Conservation (phyloP, 2,797 vertebrate species). For the Fratercula arctica region DNA sequence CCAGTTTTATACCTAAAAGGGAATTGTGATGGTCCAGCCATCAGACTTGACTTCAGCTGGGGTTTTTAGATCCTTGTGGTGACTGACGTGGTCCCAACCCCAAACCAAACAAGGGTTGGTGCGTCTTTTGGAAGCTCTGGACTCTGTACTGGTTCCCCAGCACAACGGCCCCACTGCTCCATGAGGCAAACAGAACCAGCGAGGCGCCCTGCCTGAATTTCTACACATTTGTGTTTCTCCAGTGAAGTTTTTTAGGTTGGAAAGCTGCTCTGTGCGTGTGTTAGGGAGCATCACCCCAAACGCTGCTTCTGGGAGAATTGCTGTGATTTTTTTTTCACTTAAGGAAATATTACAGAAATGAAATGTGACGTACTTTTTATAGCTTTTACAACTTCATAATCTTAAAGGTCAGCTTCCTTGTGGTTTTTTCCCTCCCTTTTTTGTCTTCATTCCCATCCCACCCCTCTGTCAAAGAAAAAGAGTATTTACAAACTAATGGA, state of each 20-base stretch:
- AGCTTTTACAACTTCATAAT: background rate
- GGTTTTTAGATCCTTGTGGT: background rate
- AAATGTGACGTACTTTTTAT: background rate
- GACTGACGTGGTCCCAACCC: background rate
- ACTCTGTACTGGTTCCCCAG: background rate
- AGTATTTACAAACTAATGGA: background rate
- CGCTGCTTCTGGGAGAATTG: rapidly evolving
- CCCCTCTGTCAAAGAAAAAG: background rate
- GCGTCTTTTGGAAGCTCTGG: background rate
- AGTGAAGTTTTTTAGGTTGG: background rate
- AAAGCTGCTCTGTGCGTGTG: background rate
- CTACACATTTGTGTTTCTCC: background rate
- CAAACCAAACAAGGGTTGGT: rapidly evolving
- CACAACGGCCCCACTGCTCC: background rate
- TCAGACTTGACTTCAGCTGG: background rate
- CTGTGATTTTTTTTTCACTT: background rate
- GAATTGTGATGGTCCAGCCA: background rate
- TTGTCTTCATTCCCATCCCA: background rate
- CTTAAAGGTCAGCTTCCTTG: background rate
- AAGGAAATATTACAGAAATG: background rate
- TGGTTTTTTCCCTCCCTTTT: background rate
- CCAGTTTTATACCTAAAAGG: background rate
- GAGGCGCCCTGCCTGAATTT: background rate
- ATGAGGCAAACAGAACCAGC: background rate
- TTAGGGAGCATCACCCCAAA: background rate